Evolutionary conservation across 2,888 invertebrate species (phyloP).

Genomic region (Romanomermis culicivorax): DNA sequence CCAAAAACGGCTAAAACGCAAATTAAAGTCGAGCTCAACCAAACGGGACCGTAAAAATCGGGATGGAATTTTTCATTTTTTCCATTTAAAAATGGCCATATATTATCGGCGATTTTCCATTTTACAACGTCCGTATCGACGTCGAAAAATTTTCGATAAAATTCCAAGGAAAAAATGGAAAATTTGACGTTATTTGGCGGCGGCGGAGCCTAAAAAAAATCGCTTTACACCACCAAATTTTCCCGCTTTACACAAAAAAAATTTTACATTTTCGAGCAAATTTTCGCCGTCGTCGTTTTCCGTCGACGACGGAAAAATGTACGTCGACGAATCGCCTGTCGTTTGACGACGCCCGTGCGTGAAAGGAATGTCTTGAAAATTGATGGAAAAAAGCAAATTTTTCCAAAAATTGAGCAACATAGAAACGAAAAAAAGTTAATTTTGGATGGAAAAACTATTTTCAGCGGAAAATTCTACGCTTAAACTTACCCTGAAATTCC

Average conservation of each 20-base stretch:
- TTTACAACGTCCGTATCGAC: conserved; percentile 67
- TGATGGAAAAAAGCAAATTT: too few species aligned
- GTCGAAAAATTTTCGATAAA: conserved; percentile 48
- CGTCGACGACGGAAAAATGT: not conserved
- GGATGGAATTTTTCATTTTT: not conserved
- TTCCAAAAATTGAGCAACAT: too few species aligned
- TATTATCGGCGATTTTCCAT: conserved; percentile 29
- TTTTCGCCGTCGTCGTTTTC: not conserved
- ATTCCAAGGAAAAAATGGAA: conserved; percentile 31
- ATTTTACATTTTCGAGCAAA: too few species aligned
- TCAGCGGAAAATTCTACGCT: too few species aligned
- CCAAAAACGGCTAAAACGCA: conserved; percentile 27
- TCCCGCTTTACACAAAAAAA: too few species aligned
- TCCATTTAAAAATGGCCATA: not conserved
- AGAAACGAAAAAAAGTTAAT: too few species aligned
- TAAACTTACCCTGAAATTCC: too few species aligned
- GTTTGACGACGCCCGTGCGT: not conserved
- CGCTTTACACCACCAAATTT: not conserved
- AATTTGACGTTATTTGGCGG: conserved; percentile 8
- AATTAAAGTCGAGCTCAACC: conserved; percentile 79
- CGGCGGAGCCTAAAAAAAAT: not conserved
- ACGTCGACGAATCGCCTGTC: not conserved
- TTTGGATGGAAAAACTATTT: too few species aligned
- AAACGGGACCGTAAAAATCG: conserved; percentile 49
- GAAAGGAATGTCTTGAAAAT: not conserved